Percentiles rank a stretch among this genome's conserved stretches.
Evolutionary conservation across 2,797 vertebrate species (phyloP).

Genomic region (Momotus momota): DNA sequence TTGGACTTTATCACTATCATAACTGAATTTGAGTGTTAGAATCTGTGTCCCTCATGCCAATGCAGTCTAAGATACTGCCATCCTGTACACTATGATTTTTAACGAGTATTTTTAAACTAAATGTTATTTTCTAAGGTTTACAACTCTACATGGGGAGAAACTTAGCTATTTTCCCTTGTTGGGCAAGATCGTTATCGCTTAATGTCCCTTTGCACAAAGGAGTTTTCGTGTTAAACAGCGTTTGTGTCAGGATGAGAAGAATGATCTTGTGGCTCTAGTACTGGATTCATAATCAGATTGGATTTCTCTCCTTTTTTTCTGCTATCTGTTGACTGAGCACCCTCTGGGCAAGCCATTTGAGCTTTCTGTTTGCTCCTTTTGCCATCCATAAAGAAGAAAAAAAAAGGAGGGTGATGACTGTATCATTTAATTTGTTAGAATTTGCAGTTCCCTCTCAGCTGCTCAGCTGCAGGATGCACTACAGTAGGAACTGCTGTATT

Average conservation of each 20-base stretch:
- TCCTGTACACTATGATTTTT: not conserved
- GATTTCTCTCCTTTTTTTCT: constrained; percentile 23
- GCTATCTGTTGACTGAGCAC: not conserved
- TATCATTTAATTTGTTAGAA: not conserved
- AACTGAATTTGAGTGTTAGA: not conserved
- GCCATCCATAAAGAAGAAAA: not conserved
- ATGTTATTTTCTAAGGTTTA: not conserved
- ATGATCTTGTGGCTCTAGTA: not conserved
- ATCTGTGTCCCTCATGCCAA: not conserved
- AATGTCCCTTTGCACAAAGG: not conserved
- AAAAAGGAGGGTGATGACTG: not conserved
- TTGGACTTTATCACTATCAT: not conserved
- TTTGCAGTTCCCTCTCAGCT: constrained; percentile 5
- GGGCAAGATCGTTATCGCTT: not conserved
- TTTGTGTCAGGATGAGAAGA: constrained; percentile 29
- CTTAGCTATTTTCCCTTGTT: not conserved
- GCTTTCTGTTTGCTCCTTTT: not conserved
- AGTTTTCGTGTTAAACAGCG: not conserved
- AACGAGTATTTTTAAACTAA: not conserved
- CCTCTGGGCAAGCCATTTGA: not conserved
- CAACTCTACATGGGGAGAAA: not conserved
- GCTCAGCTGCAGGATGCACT: not conserved
- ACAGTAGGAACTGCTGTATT: not conserved
- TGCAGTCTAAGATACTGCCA: not conserved
- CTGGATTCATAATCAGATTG: constrained; percentile 11